phyloP scores from a whole-genome alignment of 2,888 invertebrate genomes.

The Hirtodrosophila alboralis region DNA sequence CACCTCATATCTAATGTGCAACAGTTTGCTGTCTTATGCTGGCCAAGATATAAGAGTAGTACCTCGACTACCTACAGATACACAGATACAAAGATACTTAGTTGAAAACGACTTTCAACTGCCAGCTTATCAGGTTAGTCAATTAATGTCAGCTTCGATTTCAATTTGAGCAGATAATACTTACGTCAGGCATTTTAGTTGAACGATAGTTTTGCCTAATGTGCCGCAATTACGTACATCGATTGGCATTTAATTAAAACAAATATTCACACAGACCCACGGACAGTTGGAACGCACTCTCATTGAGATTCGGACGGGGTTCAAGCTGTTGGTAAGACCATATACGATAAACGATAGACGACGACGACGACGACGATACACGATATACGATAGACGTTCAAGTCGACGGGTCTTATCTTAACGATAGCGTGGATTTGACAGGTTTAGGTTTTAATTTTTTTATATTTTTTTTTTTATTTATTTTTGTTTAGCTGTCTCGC shows the following conservation, averaged over 20 bases:
- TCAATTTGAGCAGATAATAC: slow-evolving; percentile 67
- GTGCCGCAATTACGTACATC: slow-evolving; percentile 67
- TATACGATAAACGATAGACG: slow-evolving; percentile 1
- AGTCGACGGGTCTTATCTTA: slow-evolving; percentile 56
- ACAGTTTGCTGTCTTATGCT: slow-evolving; percentile 12
- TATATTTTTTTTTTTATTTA: no score
- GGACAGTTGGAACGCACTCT: slow-evolving; percentile 21
- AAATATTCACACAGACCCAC: slow-evolving; percentile 52
- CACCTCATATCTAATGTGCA: slow-evolving; percentile 12
- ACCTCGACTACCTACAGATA: slow-evolving; percentile 24
- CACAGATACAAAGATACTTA: slow-evolving; percentile 17
- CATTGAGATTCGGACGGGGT: slow-evolving; percentile 18
- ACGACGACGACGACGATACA: slow-evolving; percentile 6
- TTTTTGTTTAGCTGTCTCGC: slow-evolving; percentile 44
- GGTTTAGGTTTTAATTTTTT: slow-evolving; percentile 68
- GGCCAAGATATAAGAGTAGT: slow-evolving; percentile 18
- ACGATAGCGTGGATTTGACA: slow-evolving; percentile 70
- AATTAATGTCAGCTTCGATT: slow-evolving; percentile 74
- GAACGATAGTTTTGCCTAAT: slow-evolving; percentile 56
- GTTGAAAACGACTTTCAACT: slow-evolving; percentile 50
- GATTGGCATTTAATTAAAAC: slow-evolving; percentile 77
- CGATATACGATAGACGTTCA: slow-evolving; percentile 39
- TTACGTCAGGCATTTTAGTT: slow-evolving; percentile 50
- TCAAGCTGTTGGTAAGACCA: background rate
- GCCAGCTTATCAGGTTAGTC: slow-evolving; percentile 59